Conservation (phyloP, 1,140 invertebrate species). For the Octopus bimaculoides region DNA sequence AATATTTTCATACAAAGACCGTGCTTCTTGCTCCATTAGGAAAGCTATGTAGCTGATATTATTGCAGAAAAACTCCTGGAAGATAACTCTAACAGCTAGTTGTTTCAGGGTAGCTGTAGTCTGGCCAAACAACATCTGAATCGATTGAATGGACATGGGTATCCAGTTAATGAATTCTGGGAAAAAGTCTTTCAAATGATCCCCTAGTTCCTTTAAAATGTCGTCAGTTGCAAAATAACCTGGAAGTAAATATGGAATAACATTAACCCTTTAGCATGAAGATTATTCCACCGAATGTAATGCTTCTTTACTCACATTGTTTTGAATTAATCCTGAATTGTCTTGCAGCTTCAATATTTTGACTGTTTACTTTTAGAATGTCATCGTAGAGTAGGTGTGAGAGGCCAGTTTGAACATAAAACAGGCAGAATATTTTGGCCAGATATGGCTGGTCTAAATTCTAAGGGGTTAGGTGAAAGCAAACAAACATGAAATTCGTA, state of each 20-base stretch:
- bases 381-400: too few relatives aligned
- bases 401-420: too few relatives aligned
- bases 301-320: too few relatives aligned
- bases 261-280: too few relatives aligned
- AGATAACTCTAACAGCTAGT: constrained; percentile 34
- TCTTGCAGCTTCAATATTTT: too few relatives aligned
- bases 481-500: too few relatives aligned
- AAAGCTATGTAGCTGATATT: constrained; percentile 32
- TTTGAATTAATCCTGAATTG: too few relatives aligned
- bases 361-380: too few relatives aligned
- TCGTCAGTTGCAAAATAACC: constrained; percentile 43
- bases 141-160: constrained; percentile 24
- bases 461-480: too few relatives aligned
- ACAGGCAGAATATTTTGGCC: too few relatives aligned
- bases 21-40: constrained; percentile 33
- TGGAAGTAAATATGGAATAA: constrained; percentile 10
- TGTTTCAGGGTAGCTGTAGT: constrained; percentile 39
- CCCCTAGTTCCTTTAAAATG: constrained; percentile 37
- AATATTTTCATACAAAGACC: constrained; percentile 30
- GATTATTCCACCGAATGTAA: too few relatives aligned
- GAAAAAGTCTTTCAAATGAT: constrained; percentile 36
- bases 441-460: too few relatives aligned
- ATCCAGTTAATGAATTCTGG: constrained; percentile 40
- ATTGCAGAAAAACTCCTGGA: constrained; percentile 38
- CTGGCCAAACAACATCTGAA: constrained; percentile 41